These are phyloP conservation scores for Jaculus jaculus DNA, from an alignment of 2,113 vertebrate species.

Conservation along the genomic window DNA sequence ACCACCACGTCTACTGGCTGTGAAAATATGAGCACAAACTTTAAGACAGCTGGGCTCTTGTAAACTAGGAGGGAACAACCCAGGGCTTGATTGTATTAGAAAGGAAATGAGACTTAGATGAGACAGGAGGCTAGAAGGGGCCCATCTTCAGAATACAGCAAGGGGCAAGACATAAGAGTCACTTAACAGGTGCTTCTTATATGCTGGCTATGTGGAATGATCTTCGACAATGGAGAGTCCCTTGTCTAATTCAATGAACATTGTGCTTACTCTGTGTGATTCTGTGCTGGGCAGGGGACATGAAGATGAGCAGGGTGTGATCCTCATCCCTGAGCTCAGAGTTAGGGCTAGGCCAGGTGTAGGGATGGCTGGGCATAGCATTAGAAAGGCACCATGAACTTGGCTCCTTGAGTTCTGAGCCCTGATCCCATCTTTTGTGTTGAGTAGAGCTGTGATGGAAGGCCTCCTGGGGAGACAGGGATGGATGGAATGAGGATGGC, in stretches of 20 bases:
- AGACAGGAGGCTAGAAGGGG: not conserved
- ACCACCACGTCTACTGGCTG: too few species aligned
- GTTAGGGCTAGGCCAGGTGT: not conserved
- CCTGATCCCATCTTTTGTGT: not conserved
- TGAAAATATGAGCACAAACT: not conserved
- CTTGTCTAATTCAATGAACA: not conserved
- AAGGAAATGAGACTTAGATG: not conserved
- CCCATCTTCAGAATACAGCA: not conserved
- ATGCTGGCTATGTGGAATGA: not conserved
- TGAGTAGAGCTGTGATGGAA: not conserved
- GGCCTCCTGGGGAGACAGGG: not conserved
- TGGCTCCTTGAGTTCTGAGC: too few species aligned
- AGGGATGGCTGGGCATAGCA: rapidly evolving
- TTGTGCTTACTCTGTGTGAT: not conserved
- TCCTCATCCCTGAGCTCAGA: not conserved
- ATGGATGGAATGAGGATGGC: not conserved
- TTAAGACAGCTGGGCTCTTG: not conserved
- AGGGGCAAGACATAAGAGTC: not conserved
- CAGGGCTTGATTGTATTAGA: not conserved
- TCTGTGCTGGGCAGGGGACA: not conserved
- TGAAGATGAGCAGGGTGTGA: not conserved
- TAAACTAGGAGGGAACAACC: not conserved
- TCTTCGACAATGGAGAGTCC: not conserved
- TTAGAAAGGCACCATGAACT: not conserved
- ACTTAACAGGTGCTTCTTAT: not conserved